Percentiles rank a stretch among this genome's conserved stretches.
These are phyloP conservation scores for Salvator merianae DNA, from an alignment of 2,113 vertebrate species.

Conservation along the genomic window DNA sequence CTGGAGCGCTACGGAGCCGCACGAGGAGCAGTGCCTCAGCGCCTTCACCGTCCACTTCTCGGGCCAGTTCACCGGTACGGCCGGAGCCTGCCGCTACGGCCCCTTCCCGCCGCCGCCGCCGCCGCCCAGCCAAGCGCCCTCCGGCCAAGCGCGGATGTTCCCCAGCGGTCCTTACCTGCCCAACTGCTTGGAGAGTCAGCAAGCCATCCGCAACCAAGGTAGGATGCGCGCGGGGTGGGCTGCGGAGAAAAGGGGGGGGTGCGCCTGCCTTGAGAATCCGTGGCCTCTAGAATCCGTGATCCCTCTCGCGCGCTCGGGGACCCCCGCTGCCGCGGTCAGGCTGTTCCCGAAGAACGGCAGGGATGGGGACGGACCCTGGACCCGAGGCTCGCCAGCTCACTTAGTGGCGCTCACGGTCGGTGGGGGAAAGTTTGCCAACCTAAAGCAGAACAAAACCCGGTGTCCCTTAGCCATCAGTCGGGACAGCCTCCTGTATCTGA, in stretches of 20 bases:
- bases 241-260: background rate
- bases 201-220: slow-evolving; percentile 88
- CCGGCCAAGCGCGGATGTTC: slow-evolving; percentile 89
- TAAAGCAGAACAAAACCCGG: background rate
- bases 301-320: no score
- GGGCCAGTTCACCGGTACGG: slow-evolving; percentile 91
- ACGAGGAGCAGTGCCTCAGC: slow-evolving; percentile 93
- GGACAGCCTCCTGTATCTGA: background rate
- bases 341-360: no score
- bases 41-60: slow-evolving; percentile 98
- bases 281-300: no score
- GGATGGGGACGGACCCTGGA: no score
- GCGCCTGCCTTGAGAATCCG: background rate
- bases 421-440: background rate
- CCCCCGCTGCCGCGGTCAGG: no score
- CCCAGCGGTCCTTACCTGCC: slow-evolving; percentile 87
- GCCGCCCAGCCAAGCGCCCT: slow-evolving; percentile 76
- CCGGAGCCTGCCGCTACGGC: slow-evolving; percentile 89
- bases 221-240: slow-evolving; percentile 22
- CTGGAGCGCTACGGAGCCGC: slow-evolving; percentile 87
- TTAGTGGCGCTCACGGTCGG: background rate
- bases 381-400: no score
- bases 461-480: background rate
- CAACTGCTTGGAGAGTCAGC: slow-evolving; percentile 87
- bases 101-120: slow-evolving; percentile 81